Evolutionary conservation across 2,797 vertebrate species (phyloP), one percentile per base, ranked within the genome.

Genomic region (Coranthus polyacanthus): DNA sequence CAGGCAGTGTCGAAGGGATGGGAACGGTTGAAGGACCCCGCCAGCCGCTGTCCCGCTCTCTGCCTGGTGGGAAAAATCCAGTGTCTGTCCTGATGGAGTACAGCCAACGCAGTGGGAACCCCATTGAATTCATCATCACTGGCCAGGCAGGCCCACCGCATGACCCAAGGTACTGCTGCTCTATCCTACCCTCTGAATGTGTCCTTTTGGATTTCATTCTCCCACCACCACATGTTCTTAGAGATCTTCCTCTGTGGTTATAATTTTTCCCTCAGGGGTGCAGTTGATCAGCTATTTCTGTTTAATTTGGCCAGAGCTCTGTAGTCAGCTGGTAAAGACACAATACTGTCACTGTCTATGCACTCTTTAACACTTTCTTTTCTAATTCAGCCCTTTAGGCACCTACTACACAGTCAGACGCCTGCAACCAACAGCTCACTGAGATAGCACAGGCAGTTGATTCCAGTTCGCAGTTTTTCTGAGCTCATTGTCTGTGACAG

Each of bases 81-180:
- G 95, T 99, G 72, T 97, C 96, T 0, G 80, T 97, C 0, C 73
- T 99, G 34, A 98, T 98, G 92, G 98, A 99, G 72, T 97, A 97
- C 26, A 94, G 96, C 32, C 98, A 99, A 63, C 97, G 97, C 63
- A 93, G 94, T 0, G 96, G 97, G 20, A 94, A 94, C 51, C 73
- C 92, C 6, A 92, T 98, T 7, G 97, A 98, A 69, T 99, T 99
- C 83, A 94, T 96, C 65, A 94, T 96, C 72, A 94, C 98, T 0
- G 93, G 96, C 37, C 96, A 97, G 89, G 96, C 96, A 2, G 98
- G 98, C 10, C 98, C 98, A 0, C 94, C 98, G 3, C 98, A 99
- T 4, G 97, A 99, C 85, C 98, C 97, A 15, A 94, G 97, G 98
- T 99, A 95, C 46, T 36, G 17, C 46, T 56, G 21, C 50, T 53